phyloP scores from a whole-genome alignment of 2,888 invertebrate genomes.

The Timema cristinae region DNA sequence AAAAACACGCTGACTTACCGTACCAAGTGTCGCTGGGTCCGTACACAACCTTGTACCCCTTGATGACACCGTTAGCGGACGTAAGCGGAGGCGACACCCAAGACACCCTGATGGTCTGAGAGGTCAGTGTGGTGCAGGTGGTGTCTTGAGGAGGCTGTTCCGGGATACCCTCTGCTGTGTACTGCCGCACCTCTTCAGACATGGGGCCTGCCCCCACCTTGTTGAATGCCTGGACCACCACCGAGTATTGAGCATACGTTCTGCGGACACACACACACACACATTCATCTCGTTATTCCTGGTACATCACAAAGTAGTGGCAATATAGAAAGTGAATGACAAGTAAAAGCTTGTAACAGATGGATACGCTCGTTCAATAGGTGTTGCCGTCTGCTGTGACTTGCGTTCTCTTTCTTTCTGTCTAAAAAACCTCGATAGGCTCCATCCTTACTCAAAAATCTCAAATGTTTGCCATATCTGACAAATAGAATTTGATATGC shows the following conservation, averaged over 20 bases:
- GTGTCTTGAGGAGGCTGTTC: slow-evolving; percentile 90
- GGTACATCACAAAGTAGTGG: not conserved
- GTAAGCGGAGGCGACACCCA: slow-evolving; percentile 93
- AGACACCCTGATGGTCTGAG: slow-evolving; percentile 88
- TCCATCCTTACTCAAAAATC: too few species aligned
- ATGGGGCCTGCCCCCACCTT: slow-evolving; percentile 90
- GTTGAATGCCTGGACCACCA: slow-evolving; percentile 93
- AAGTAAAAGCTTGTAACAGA: too few species aligned
- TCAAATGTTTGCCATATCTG: too few species aligned
- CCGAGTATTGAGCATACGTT: slow-evolving; percentile 93
- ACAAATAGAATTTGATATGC: too few species aligned
- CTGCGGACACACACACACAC: slow-evolving; percentile 43
- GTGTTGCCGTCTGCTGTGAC: too few species aligned
- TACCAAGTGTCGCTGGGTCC: slow-evolving; percentile 90
- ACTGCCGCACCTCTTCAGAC: slow-evolving; percentile 82
- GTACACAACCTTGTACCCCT: slow-evolving; percentile 92
- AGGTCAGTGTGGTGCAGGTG: slow-evolving; percentile 86
- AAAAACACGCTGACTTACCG: slow-evolving; percentile 67
- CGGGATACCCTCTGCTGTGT: slow-evolving; percentile 91
- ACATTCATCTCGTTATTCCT: slow-evolving; percentile 27
- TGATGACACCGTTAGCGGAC: slow-evolving; percentile 90
- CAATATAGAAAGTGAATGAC: too few species aligned
- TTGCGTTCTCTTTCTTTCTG: too few species aligned
- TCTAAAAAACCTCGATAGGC: too few species aligned
- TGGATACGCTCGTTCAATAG: too few species aligned